Evolutionary conservation across 2,888 invertebrate species (phyloP).

Genomic region (Odontomyia ornata): DNA sequence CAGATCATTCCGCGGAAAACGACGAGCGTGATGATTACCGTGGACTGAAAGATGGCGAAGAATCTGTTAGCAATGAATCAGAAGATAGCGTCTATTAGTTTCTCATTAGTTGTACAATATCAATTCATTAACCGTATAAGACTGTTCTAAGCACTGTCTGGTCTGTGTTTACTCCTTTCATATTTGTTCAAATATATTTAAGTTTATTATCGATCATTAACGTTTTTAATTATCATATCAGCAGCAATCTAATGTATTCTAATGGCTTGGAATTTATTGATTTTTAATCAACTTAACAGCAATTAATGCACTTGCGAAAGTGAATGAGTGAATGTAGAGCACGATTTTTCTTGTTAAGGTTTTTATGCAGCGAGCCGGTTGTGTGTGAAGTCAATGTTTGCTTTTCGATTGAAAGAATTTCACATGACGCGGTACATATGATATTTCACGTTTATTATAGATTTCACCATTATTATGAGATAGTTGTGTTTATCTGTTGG

Average conservation of each 20-base stretch:
- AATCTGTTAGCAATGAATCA: conserved; percentile 3
- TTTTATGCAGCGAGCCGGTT: too few relatives aligned
- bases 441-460: background rate
- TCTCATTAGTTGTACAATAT: background rate
- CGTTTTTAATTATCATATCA: background rate
- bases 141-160: background rate
- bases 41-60: background rate
- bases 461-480: too few relatives aligned
- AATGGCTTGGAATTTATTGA: background rate
- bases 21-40: background rate
- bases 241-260: background rate
- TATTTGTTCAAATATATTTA: background rate
- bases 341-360: background rate
- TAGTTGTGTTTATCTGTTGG: too few relatives aligned
- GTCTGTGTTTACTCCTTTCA: background rate
- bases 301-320: background rate
- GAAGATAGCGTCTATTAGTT: conserved; percentile 27
- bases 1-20: background rate
- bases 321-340: background rate
- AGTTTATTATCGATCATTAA: background rate
- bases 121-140: background rate
- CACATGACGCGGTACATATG: background rate
- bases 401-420: background rate
- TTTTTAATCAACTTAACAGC: background rate
- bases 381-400: too few relatives aligned